A percentile compares a stretch with the other conserved stretches of the same genome.
Evolutionary conservation across 2,888 invertebrate species (phyloP).

Genomic region (Apamea crenata): DNA sequence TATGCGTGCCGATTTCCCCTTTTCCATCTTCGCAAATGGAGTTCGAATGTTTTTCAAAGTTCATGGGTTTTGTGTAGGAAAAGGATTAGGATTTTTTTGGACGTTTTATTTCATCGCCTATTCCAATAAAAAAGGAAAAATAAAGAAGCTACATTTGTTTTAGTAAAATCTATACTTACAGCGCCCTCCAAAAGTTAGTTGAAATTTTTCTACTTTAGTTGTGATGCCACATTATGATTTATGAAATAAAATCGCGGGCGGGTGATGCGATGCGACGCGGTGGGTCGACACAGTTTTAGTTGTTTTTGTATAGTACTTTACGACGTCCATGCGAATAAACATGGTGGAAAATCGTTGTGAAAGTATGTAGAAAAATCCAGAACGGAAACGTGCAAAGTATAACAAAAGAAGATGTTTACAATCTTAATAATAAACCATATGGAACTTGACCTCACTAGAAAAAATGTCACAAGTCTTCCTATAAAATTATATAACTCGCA

Average conservation of each 20-base stretch:
- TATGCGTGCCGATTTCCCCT: constrained; percentile 26
- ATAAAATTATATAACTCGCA: constrained; percentile 1
- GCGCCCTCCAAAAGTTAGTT: background rate
- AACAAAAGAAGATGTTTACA: background rate
- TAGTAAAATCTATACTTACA: background rate
- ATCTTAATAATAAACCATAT: background rate
- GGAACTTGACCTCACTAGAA: background rate
- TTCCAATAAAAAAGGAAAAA: background rate
- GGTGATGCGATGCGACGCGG: too few relatives aligned
- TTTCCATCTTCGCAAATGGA: constrained; percentile 35
- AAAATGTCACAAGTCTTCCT: background rate
- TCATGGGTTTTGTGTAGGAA: background rate
- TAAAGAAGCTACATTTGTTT: background rate
- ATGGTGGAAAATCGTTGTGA: background rate
- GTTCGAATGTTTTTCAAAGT: constrained; percentile 10
- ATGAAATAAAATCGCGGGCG: too few relatives aligned
- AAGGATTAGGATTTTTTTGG: background rate
- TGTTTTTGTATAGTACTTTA: background rate
- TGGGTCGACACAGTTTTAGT: background rate
- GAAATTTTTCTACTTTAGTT: background rate
- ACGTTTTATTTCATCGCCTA: background rate
- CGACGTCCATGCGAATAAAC: background rate
- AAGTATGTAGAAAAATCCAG: background rate
- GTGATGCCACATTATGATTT: too few relatives aligned
- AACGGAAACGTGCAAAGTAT: background rate